phyloP scores from a whole-genome alignment of 2,888 invertebrate species.

The Ganaspis brasiliensis region DNA sequence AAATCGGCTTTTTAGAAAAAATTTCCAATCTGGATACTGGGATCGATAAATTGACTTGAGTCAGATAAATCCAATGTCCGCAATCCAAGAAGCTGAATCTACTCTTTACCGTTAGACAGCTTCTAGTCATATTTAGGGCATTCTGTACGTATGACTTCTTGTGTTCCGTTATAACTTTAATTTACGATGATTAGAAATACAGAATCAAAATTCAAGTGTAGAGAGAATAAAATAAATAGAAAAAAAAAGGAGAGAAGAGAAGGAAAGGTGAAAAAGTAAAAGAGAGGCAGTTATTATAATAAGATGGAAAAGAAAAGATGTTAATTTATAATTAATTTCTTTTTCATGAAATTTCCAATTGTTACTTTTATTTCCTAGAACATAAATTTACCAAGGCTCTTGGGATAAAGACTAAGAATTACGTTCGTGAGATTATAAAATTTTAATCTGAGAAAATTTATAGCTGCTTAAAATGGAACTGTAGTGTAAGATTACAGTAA shows the following conservation, averaged over 20 bases:
- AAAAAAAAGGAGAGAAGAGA: too few relatives aligned
- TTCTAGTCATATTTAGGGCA: conserved; percentile 29
- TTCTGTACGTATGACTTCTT: conserved; percentile 22
- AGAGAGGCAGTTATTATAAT: too few relatives aligned
- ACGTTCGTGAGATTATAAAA: not conserved
- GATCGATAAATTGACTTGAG: conserved; percentile 3
- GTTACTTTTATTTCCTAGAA: not conserved
- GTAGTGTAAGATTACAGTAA: not conserved
- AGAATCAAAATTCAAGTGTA: not conserved
- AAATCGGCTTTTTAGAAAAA: not conserved
- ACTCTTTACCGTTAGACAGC: conserved; percentile 27
- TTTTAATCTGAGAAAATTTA: not conserved
- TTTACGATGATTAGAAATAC: conserved; percentile 30
- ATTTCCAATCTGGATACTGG: not conserved
- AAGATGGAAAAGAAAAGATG: too few relatives aligned
- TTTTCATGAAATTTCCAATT: not conserved
- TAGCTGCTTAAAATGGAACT: not conserved
- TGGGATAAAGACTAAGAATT: not conserved
- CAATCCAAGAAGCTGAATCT: conserved; percentile 29
- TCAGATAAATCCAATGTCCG: conserved; percentile 18
- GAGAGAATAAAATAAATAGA: not conserved
- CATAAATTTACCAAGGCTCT: not conserved
- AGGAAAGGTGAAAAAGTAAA: too few relatives aligned
- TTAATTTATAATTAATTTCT: too few relatives aligned
- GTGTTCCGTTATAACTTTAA: conserved; percentile 33